Base-by-base conservation (phyloP, 2,113 vertebrate genomes). In the Callionymus lyra region DNA sequence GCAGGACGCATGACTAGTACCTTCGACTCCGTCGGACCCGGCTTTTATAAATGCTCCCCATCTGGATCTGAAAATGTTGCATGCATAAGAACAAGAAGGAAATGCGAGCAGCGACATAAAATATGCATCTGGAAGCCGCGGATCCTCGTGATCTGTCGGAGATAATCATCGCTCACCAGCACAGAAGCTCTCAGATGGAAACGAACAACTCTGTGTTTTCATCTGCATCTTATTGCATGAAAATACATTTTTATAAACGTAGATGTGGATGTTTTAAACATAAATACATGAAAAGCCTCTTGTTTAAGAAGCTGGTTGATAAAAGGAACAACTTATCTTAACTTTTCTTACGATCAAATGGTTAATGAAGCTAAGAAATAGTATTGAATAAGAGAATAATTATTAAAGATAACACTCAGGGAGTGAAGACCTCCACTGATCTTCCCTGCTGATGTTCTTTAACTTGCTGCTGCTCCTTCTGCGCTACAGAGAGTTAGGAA, bases 1-100 rank as follows among this genome's bases (percentile, higher is more conserved):
- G 33, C n/a, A 39, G 68, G 49, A 64, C 76, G 76, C 78, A 82
- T 79, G 73, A 65, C 43, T 67, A 53, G 70, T 53, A 47, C 59
- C 13, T 44, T 44, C 34, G n/a, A 67, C 80, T 70, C 51, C 76
- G 63, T 59, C 56, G 40, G 57, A 41, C 43, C 47, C 61, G 70
- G 59, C 56, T 65, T n/a, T n/a, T 60, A 47, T 72, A 71, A 72
- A 71, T 50, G 16, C 56, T 27, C 72, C 64, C 72, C 68, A 64
- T 65, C 50, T 71, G 61, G 55, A 52, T 51, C 49, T 46, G 35
- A 59, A 61, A 68, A 61, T 42, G 42, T 48, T 76, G 73, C 78
- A 79, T 76, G 76, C 68, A 69, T 21, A 38, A 65, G 46, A 71
- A 59, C 43, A 61, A 66, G 58, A 57, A 56, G 56, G 35, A 46